A percentile compares a stretch with the other conserved stretches of the same genome.
Conservation (phyloP, 2,888 invertebrate genomes). For the Drosophila paramelanica region DNA sequence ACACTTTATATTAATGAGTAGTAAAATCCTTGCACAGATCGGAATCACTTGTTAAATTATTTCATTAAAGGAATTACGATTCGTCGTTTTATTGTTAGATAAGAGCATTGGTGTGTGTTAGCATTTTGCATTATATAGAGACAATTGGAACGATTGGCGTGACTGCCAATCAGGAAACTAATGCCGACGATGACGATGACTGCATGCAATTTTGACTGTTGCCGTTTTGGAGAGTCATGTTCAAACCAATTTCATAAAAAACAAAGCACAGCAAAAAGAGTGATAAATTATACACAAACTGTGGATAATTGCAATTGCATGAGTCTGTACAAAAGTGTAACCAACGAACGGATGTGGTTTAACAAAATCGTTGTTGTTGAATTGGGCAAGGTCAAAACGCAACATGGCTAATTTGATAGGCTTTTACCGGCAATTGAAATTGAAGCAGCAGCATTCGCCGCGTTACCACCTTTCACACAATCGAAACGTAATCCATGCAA, state of each 20-base stretch:
- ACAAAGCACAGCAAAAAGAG: conserved; percentile 5
- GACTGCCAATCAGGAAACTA: conserved; percentile 49
- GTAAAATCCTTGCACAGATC: background rate
- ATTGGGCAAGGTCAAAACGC: conserved; percentile 48
- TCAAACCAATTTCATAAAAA: conserved; percentile 32
- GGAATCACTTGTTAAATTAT: conserved; percentile 8
- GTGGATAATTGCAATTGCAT: conserved; percentile 53
- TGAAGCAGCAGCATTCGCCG: background rate
- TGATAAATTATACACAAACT: conserved; percentile 41
- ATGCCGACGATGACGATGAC: conserved; percentile 33
- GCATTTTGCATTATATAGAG: conserved; percentile 14
- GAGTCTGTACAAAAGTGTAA: conserved; percentile 30
- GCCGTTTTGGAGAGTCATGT: conserved; percentile 63
- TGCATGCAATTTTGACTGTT: conserved; percentile 37
- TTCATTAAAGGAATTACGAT: conserved; percentile 16
- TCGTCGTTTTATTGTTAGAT: conserved; percentile 8
- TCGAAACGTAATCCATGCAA: conserved; percentile 30
- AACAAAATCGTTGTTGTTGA: conserved; percentile 9
- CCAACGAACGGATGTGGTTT: conserved; percentile 60
- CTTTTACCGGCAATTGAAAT: conserved; percentile 32
- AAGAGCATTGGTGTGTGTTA: conserved; percentile 5
- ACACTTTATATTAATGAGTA: background rate
- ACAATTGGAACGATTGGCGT: conserved; percentile 33
- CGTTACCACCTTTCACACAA: conserved; percentile 39
- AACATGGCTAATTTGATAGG: conserved; percentile 37